Percentiles rank a stretch among this genome's conserved stretches.
Conservation (phyloP, 2,113 vertebrate species). For the Urocynchramus pylzowi region DNA sequence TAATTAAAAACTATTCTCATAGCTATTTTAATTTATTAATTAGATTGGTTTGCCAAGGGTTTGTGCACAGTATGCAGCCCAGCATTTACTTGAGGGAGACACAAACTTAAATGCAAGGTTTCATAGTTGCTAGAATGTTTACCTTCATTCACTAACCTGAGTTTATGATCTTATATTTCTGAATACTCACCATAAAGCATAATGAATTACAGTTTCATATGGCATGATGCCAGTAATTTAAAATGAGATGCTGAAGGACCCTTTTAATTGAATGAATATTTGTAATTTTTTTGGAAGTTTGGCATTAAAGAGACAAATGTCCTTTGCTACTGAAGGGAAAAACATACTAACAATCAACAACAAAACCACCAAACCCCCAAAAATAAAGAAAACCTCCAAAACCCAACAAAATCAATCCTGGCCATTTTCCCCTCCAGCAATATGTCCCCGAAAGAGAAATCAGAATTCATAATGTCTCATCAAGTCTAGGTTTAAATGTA, state of each 20-base stretch:
- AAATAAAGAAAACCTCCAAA: not conserved
- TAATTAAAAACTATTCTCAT: not conserved
- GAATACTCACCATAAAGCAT: not conserved
- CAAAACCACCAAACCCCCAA: rapidly evolving
- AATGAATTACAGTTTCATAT: not conserved
- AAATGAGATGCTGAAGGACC: not conserved
- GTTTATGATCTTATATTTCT: not conserved
- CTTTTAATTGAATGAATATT: not conserved
- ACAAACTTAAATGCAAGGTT: not conserved
- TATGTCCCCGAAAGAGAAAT: not conserved
- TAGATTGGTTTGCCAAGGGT: not conserved
- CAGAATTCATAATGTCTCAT: not conserved
- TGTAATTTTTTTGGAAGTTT: not conserved
- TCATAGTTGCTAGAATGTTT: not conserved
- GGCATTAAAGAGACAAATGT: not conserved
- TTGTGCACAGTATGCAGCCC: not conserved
- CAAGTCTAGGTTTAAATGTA: not conserved
- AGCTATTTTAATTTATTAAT: not conserved
- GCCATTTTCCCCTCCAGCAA: not conserved
- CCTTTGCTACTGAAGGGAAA: not conserved
- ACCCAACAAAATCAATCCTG: rapidly evolving
- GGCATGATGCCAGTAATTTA: not conserved
- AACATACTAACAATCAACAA: not conserved
- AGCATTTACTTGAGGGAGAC: not conserved
- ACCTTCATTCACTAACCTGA: not conserved